phyloP scores from a whole-genome alignment of 1,140 invertebrate species.

The Leptestheria dahalacensis region DNA sequence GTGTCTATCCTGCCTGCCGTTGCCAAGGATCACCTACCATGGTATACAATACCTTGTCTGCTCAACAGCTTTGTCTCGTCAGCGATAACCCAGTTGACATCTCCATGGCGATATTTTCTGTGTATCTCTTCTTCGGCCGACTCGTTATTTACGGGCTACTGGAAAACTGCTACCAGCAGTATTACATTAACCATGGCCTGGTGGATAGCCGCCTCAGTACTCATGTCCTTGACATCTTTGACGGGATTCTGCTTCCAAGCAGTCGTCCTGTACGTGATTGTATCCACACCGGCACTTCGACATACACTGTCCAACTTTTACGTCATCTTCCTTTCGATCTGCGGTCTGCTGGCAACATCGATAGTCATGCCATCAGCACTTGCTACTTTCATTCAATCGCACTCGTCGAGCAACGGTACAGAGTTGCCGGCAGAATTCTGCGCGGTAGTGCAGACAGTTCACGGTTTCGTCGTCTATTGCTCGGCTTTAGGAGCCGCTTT shows the following conservation, averaged over 20 bases:
- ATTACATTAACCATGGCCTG: no score
- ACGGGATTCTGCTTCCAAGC: background rate
- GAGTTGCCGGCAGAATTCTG: background rate
- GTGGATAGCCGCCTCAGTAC: background rate
- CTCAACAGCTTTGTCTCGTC: no score
- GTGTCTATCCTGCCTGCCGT: no score
- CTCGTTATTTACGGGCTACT: no score
- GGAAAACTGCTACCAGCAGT: no score
- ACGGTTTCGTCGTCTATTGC: slow-evolving; percentile 8
- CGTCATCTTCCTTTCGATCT: background rate
- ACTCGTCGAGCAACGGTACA: background rate
- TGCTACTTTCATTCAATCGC: background rate
- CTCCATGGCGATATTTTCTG: no score
- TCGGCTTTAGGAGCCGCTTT: slow-evolving; percentile 1
- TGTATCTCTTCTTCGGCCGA: no score
- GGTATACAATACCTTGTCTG: no score
- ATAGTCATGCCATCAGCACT: slow-evolving; percentile 3
- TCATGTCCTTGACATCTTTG: background rate
- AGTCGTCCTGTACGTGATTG: background rate
- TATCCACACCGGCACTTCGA: background rate
- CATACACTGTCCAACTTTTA: slow-evolving; percentile 9
- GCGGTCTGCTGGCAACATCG: slow-evolving; percentile 4
- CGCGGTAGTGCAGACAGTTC: background rate
- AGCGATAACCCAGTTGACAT: no score
- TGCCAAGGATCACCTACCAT: no score